phyloP scores from a whole-genome alignment of 1,140 invertebrate genomes.

The Mercenaria mercenaria region DNA sequence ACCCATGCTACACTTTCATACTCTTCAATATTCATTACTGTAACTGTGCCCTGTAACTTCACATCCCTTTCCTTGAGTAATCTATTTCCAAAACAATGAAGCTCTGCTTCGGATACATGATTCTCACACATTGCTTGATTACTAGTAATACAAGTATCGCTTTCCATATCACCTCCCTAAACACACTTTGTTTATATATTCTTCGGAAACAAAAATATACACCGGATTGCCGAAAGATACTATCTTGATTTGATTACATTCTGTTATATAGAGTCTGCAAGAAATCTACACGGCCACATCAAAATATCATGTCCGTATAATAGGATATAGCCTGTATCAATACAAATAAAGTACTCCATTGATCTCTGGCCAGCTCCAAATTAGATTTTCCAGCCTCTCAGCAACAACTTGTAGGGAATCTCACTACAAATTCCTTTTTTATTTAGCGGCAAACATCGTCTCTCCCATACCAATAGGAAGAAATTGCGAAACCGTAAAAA shows the following conservation, averaged over 20 bases:
- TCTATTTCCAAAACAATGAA: no score
- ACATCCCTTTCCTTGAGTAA: no score
- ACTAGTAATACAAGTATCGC: no score
- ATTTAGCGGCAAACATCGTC: neutral
- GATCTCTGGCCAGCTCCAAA: neutral
- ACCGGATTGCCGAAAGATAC: neutral
- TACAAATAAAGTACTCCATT: neutral
- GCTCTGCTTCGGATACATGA: no score
- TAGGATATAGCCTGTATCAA: conserved; percentile 4
- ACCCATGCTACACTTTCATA: no score
- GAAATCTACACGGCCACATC: neutral
- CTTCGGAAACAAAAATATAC: neutral
- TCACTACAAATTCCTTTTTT: conserved; percentile 4
- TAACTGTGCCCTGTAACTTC: no score
- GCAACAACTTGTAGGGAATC: neutral
- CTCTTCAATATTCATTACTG: no score
- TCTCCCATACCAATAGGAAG: conserved; percentile 19
- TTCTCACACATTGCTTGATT: no score
- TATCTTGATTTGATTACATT: neutral
- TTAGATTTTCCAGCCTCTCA: conserved; percentile 1
- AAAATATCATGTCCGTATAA: conserved; percentile 33
- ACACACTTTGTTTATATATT: conserved; percentile 9
- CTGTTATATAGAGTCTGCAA: neutral
- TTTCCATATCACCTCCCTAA: no score
- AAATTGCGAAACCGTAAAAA: neutral